Base-by-base conservation (phyloP, 2,888 invertebrate species). In the Eurois occulta region DNA sequence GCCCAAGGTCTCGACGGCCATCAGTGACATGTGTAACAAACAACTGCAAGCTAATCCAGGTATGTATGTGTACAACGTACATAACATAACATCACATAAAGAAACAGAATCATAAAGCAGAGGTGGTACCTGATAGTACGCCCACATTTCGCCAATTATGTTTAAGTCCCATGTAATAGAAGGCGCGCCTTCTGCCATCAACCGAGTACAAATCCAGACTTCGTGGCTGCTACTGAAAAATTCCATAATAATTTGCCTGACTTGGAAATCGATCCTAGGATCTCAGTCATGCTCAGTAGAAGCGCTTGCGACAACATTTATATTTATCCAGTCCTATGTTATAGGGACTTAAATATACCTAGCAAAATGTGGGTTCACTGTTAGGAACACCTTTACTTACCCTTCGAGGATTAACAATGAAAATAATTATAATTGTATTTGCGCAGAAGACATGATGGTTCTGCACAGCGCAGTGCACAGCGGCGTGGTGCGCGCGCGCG, bases 1-100 rank as follows among this genome's bases (percentile, higher is more conserved):
- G 76, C 83, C 90, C 0, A 80, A 84, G 28, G 86, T 95, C 0
- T 93, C 93, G 0, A 75, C 73, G 0, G 90, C 86, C 35, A 92
- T 96, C 62, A 88, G 84, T n/a, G 88, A 91, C 0, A 89, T 94
- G 90, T 92, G 93, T 77, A 92, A 92, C 80, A 93, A 93, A 60
- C 93, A 90, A 2, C 84, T 96, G 41, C 96, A 96, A 85, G 86
- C 92, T 2, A 90, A 90, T 72, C 96, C 96, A 66, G 94, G 96
- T 96, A 85, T 83, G 65, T 41, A n/a, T 24, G 24, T 32, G 32
- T 60, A 8, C 18, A 11, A n/a, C 4, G 13, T 52, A 52, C 10
- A 24, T 52, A 24, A 24, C 10, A 24, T 21, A 41, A 41, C 41
- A 41, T 1, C 48, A 48, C 48, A n/a, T n/a, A n/a, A n/a, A n/a